phyloP scores from a whole-genome alignment of 2,113 vertebrate species.

The Crotalus viridis region DNA sequence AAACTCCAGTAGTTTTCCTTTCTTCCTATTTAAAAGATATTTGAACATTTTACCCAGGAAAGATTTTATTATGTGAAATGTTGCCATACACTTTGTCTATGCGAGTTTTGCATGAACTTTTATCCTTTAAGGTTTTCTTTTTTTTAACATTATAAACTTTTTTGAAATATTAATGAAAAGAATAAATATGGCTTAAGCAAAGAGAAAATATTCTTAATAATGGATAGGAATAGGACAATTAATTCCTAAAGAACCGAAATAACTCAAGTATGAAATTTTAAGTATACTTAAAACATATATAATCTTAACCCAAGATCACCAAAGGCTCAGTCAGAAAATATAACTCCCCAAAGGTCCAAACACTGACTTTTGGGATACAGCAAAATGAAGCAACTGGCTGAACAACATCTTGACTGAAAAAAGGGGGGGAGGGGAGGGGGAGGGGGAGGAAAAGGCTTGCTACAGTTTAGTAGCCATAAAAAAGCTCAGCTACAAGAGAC shows the following conservation, averaged over 20 bases:
- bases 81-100: not conserved
- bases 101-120: not conserved
- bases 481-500: not conserved
- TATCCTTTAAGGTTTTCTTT: not conserved
- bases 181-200: not conserved
- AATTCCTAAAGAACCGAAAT: not conserved
- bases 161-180: not conserved
- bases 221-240: not conserved
- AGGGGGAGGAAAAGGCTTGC: not conserved
- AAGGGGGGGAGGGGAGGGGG: not conserved
- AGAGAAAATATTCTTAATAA: not conserved
- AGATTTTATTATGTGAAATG: not conserved
- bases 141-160: not conserved
- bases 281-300: not conserved
- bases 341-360: too few relatives aligned
- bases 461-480: not conserved
- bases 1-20: not conserved
- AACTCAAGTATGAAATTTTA: not conserved
- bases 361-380: not conserved
- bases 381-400: not conserved
- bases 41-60: not conserved
- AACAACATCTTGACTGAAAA: not conserved
- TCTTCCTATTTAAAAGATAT: not conserved
- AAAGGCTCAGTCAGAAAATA: not conserved
- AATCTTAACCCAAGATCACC: not conserved